Evolutionary conservation across 2,113 vertebrate genomes (phyloP), one percentile per base, ranked within the genome.

Genomic region (Percina caprodes): DNA sequence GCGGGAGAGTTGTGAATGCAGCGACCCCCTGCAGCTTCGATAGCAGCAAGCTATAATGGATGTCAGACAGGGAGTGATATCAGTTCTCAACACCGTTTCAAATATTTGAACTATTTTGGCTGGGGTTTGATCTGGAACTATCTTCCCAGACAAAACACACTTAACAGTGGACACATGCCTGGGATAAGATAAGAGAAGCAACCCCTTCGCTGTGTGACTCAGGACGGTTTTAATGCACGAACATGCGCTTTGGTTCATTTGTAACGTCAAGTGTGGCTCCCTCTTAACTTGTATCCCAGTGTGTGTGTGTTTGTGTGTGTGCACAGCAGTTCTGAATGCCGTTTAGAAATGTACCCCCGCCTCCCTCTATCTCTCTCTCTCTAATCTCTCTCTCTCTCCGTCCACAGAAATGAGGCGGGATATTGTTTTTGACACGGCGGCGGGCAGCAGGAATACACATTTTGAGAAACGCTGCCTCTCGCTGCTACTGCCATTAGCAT

Each of bases 371-470:
- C 23, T 26, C 14, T 66, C 30, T 62, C 52, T 16, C 65, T 23
- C 45, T 14, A 23, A 33, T 21, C 23, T 12, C 10, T 55, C 19
- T 69, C 51, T 33, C 14, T 61, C 74, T 85, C 74, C 18, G 55
- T 94, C 80, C 76, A 82, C 79, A 83, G 82, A 91, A 95, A 95
- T 89, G 88, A 93, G 88, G 75, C 83, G 58, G 76, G 71, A 91
- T 90, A 95, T 94, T 93, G 92, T 90, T 91, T 93, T 74, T 94
- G 94, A 95, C 94, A 90, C 80, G 80, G 86, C 79, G 54, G 86
- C 89, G 72, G 79, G 85, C 87, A 84, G 86, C 69, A 78, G 71
- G 89, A 86, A 92, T 86, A 91, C 73, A 86, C 85, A 79, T 89
- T 90, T 92, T 84, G 80, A 91, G 61, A 90, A 72, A 86, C 71